phyloP scores from a whole-genome alignment of 2,113 vertebrate genomes.

The Pollachius pollachius region DNA sequence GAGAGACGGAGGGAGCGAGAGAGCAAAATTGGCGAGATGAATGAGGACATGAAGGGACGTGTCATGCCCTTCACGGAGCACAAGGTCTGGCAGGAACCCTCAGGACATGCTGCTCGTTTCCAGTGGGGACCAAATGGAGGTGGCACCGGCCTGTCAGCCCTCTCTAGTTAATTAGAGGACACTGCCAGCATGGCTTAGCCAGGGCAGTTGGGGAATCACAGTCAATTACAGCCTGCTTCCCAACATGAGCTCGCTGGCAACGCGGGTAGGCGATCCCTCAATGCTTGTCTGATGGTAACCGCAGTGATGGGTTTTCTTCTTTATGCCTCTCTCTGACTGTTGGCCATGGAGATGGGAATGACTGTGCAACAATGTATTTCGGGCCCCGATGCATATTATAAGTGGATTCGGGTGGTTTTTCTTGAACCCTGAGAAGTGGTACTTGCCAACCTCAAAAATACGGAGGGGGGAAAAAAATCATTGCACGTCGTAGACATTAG shows the following conservation, averaged over 20 bases:
- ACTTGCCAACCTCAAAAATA: too few species aligned
- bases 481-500: too few species aligned
- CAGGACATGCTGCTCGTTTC: slow-evolving; percentile 66
- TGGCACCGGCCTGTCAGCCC: slow-evolving; percentile 66
- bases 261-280: slow-evolving; percentile 47
- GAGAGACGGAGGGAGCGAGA: slow-evolving; percentile 14
- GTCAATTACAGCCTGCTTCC: slow-evolving; percentile 61
- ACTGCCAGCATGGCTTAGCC: slow-evolving; percentile 51
- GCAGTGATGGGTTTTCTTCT: background rate
- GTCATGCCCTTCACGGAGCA: slow-evolving; percentile 56
- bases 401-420: too few species aligned
- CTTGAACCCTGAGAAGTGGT: too few species aligned
- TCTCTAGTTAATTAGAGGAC: slow-evolving; percentile 72
- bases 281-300: slow-evolving; percentile 42
- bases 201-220: slow-evolving; percentile 64
- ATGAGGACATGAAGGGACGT: slow-evolving; percentile 64
- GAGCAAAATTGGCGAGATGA: slow-evolving; percentile 45
- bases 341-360: too few species aligned
- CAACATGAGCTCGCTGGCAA: slow-evolving; percentile 50
- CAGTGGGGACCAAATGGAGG: slow-evolving; percentile 72
- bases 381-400: too few species aligned
- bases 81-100: slow-evolving; percentile 66
- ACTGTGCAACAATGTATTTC: too few species aligned
- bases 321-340: background rate
- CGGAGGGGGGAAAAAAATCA: too few species aligned